These are phyloP conservation scores for Drosophila repletoides DNA, from an alignment of 1,140 invertebrate genomes.

Conservation along the genomic window DNA sequence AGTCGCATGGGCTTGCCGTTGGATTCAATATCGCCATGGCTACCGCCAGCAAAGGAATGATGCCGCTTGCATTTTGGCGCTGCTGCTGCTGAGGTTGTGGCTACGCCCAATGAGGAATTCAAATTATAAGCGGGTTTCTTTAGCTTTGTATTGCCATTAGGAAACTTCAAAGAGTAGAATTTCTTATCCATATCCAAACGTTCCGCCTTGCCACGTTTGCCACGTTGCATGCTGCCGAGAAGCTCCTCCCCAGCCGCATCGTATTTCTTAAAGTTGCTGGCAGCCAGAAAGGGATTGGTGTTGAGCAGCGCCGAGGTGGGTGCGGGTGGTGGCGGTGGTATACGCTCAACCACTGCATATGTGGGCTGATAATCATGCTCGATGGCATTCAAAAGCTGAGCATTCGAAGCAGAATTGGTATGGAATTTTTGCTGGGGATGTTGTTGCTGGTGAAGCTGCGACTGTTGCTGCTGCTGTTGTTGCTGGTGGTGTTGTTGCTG, in stretches of 20 bases:
- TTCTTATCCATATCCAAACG: conserved; percentile 66
- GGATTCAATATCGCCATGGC: conserved; percentile 72
- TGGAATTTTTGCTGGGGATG: conserved; percentile 39
- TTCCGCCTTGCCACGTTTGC: conserved; percentile 35
- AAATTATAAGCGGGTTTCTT: conserved; percentile 41
- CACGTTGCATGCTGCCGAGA: conserved; percentile 33
- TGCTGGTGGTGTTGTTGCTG: conserved; percentile 37
- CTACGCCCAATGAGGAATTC: conserved; percentile 31
- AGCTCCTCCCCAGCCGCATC: conserved; percentile 47
- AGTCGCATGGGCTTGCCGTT: conserved; percentile 50
- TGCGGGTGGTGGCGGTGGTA: conserved; percentile 36
- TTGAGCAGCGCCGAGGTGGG: conserved; percentile 37
- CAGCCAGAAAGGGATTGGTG: conserved; percentile 69
- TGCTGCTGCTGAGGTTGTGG: conserved; percentile 6
- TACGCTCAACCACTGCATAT: conserved; percentile 58
- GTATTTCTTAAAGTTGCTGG: conserved; percentile 66
- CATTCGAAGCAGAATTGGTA: conserved; percentile 53
- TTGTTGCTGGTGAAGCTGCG: conserved; percentile 25
- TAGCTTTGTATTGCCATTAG: conserved; percentile 31
- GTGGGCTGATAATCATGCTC: conserved; percentile 64
- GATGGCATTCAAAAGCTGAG: conserved; percentile 54
- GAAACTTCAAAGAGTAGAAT: conserved; percentile 76
- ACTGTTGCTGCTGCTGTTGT: conserved; percentile 44
- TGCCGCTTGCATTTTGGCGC: conserved; percentile 68
- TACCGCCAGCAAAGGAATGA: conserved; percentile 72